Percentiles rank a stretch among this genome's conserved stretches.
Conservation (phyloP, 1,140 invertebrate species). For the Thaumatotibia leucotreta region DNA sequence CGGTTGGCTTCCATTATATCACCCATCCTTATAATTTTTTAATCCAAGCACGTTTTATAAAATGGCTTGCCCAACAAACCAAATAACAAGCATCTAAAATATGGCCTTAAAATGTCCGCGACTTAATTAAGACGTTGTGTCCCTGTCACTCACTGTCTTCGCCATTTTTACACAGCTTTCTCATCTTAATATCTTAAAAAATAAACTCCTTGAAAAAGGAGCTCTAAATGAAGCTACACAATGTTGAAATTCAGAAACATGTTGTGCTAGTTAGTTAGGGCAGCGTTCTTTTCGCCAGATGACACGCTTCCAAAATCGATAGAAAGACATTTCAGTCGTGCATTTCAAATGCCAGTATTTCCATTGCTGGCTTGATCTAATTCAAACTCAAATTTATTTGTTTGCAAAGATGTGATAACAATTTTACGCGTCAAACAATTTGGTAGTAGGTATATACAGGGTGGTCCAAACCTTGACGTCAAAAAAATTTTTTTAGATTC, state of each 20-base stretch:
- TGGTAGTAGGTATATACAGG: too few relatives aligned
- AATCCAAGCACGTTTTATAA: too few relatives aligned
- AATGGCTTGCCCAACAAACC: background rate
- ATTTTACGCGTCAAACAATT: too few relatives aligned
- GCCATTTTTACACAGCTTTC: background rate
- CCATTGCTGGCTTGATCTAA: background rate
- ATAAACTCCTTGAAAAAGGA: background rate
- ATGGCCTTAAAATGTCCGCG: background rate
- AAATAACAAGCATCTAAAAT: background rate
- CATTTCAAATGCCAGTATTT: background rate
- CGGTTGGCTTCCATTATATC: too few relatives aligned
- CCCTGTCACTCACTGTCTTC: constrained; percentile 4
- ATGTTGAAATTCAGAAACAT: background rate
- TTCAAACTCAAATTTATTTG: too few relatives aligned
- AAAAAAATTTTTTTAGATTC: too few relatives aligned
- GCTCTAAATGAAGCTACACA: background rate
- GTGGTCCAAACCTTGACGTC: too few relatives aligned
- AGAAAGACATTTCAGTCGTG: constrained; percentile 3
- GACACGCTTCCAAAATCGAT: constrained; percentile 11
- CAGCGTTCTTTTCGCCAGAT: background rate
- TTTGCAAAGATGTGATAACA: too few relatives aligned
- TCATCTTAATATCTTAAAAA: background rate
- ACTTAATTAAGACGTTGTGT: constrained; percentile 11
- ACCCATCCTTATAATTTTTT: too few relatives aligned
- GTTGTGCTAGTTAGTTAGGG: background rate